Base-by-base conservation (phyloP, 2,113 vertebrate genomes). In the Crypturellus undulatus region DNA sequence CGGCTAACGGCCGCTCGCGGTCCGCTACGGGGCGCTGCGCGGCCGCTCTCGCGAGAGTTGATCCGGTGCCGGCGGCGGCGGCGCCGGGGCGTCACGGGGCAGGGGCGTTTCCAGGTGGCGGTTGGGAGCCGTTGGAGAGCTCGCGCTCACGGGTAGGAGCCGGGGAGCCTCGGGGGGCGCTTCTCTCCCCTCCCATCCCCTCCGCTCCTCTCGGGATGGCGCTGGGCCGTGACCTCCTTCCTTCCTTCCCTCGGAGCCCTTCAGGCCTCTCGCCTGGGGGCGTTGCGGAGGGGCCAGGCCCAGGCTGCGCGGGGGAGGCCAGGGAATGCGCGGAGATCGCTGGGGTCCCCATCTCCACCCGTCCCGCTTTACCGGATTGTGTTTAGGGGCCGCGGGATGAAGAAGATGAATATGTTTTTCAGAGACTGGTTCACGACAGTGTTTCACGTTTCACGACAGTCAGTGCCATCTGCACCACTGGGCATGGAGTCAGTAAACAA, bases 401-500 rank as follows among this genome's bases (percentile, higher is more conserved):
- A 25, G 0, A 26, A 0, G 56, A 4, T 7, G 30, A 15, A 51
- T 40, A 19, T 26, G 0, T 1, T 5, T 20, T 15, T 16, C 6
- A 0, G 63, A 0, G 76, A 11, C 14, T 2, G 49, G 10, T 3
- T 2, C 26, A 5, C 12, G 12, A 0, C 12, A 0, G 4, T 16
- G 1, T 1, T 51, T n/a, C 8, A 1, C 1, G 34, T 28, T 12
- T 42, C 40, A 42, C 40, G 10, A 42, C 40, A 13, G 2, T 38
- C 17, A 12, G 19, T 17, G 59, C 17, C 6, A 8, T 4, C 18
- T 22, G 0, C 1, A 42, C 1, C 40, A 0, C 21, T 5, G 51
- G 11, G 38, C 18, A 42, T 38, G 22, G 21, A 67, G 14, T 14
- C 28, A 1, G 26, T 17, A 30, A 2, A 1, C 16, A 36, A 36